Evolutionary conservation across 2,888 invertebrate genomes (phyloP).

Genomic region (Patella pellucida): DNA sequence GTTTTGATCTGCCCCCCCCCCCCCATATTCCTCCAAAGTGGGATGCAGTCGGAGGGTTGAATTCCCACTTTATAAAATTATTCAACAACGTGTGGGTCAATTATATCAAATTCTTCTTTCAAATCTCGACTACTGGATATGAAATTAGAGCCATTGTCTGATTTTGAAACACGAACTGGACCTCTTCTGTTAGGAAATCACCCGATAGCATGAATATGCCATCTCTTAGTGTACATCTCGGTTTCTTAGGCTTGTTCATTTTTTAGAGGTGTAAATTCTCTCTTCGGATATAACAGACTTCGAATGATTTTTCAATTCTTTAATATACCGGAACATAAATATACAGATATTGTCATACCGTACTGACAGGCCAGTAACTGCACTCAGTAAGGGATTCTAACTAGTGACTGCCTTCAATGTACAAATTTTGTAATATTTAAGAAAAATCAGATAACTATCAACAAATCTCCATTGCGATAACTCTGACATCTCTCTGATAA

Average conservation of each 20-base stretch:
- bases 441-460: too few species aligned
- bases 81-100: conserved; percentile 28
- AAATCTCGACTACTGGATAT: conserved; percentile 33
- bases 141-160: conserved; percentile 34
- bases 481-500: conserved; percentile 6
- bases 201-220: conserved; percentile 20
- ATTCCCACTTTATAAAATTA: not conserved
- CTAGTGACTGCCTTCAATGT: too few species aligned
- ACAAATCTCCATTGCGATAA: too few species aligned
- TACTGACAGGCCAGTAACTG: too few species aligned
- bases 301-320: too few species aligned
- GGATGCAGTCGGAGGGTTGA: too few species aligned
- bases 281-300: too few species aligned
- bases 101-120: conserved; percentile 23
- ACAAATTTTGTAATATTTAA: too few species aligned
- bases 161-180: conserved; percentile 4
- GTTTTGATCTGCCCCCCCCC: too few species aligned
- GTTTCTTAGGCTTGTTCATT: conserved; percentile 23
- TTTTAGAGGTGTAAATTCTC: too few species aligned
- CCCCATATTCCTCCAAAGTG: rapidly evolving
- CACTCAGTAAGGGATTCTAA: conserved; percentile 23
- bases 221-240: conserved; percentile 32
- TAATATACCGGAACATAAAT: too few species aligned
- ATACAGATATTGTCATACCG: too few species aligned
- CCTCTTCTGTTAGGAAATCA: conserved; percentile 30